Conservation (phyloP, 2,797 vertebrate genomes). For the Clarias laeviceps region DNA sequence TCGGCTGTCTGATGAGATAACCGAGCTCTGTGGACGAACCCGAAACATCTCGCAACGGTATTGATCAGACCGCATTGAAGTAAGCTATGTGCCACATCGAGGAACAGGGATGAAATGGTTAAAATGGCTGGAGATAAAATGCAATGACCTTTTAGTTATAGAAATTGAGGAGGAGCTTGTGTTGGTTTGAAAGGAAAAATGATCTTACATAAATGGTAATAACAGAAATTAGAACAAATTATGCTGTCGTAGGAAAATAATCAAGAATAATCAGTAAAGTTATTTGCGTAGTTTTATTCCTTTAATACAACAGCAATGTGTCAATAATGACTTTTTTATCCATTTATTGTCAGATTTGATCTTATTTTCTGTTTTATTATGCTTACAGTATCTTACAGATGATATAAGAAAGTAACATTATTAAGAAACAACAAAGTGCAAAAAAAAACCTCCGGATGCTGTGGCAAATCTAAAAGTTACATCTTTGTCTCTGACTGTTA, state of each 20-base stretch:
- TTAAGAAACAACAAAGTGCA: background rate
- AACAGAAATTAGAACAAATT: background rate
- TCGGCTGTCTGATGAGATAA: slow-evolving; percentile 38
- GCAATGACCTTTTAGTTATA: slow-evolving; percentile 2
- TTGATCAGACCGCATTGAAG: slow-evolving; percentile 2
- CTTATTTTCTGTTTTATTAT: background rate
- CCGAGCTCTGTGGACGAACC: background rate
- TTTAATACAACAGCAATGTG: background rate
- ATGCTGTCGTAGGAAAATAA: background rate
- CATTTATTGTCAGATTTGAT: background rate
- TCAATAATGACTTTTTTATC: background rate
- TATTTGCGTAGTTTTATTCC: background rate
- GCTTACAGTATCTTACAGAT: too few species aligned
- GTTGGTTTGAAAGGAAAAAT: background rate
- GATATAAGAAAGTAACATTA: background rate
- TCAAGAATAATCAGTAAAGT: background rate
- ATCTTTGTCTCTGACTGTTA: background rate
- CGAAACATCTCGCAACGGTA: background rate
- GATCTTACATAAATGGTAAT: background rate
- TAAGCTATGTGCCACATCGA: background rate
- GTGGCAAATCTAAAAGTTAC: too few species aligned
- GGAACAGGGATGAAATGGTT: background rate
- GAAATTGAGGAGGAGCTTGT: background rate
- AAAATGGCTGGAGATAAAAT: background rate
- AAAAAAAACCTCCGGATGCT: background rate